Base-by-base conservation (phyloP, 2,113 vertebrate species). In the Caranx melampygus region DNA sequence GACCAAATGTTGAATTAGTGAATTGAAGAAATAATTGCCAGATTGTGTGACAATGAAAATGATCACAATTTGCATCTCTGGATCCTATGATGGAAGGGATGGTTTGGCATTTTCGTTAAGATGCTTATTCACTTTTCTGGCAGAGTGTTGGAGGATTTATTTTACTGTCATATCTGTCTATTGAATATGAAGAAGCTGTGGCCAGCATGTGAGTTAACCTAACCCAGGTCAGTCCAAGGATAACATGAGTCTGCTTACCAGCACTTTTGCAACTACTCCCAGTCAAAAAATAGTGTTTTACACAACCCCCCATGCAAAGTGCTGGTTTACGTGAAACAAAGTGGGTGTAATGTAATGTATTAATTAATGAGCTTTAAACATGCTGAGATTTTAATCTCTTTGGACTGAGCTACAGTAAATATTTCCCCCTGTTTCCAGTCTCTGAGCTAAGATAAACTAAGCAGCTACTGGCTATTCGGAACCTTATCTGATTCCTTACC, bases 381-480 rank as follows among this genome's bases (percentile, higher is more conserved):
- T 62, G 3, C 12, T 52, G 9, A 14, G n/a, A 54, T 9, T 21
- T 54, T 51, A 1, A 14, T 60, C 35, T 18, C 3, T 13, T 51
- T 73, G 33, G 11, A 26, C 33, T 11, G 13, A 73, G 5, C 6
- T 16, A 62, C 8, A 15, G 9, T n/a, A 14, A 15, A 12, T 52
- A 3, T 37, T 26, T 31, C 45, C 10, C 37, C 51, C 13, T 16
- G 6, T 40, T 55, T 69, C 35, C 49, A 54, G 66, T 55, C 49
- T 42, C 42, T 37, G 20, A 40, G 20, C 51, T 55, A 21, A 67
- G 26, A 44, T 66, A 31, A 67, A 31, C 4, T 67, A 11, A 51
- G 7, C 0, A 0, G 3, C 12, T 44, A 6, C 20, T 49, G 3
- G 35, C 11, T 64, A 40, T 10, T 15, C 0, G 3, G 33, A 18